Conservation (phyloP, 2,797 vertebrate genomes). For the Silurus lanzhouensis region DNA sequence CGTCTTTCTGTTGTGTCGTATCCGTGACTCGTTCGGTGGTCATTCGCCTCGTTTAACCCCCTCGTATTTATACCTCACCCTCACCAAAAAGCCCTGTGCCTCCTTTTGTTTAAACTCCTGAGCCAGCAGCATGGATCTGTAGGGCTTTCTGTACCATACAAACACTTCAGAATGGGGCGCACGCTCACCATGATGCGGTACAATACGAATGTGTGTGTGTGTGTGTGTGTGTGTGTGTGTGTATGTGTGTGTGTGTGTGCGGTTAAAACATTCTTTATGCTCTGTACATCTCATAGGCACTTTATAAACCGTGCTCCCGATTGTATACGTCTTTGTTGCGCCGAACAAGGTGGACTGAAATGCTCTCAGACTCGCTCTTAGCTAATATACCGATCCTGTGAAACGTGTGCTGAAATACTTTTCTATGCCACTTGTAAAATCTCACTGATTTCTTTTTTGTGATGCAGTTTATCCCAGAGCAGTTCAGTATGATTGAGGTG, state of each 20-base stretch:
- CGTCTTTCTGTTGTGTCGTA: background rate
- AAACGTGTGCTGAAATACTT: too few relatives aligned
- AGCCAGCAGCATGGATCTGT: conserved; percentile 32
- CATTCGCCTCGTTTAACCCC: conserved; percentile 23
- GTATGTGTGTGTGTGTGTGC: background rate
- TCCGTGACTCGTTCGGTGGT: conserved; percentile 8
- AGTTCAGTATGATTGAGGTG: too few relatives aligned
- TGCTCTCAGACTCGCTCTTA: too few relatives aligned
- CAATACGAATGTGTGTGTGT: background rate
- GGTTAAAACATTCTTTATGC: background rate
- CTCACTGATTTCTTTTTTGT: too few relatives aligned
- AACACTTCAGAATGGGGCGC: conserved; percentile 4
- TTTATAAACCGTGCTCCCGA: background rate
- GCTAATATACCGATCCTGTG: too few relatives aligned
- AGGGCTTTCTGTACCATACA: conserved; percentile 22
- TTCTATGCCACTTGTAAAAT: too few relatives aligned
- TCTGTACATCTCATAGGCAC: background rate
- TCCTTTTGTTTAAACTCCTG: conserved; percentile 45
- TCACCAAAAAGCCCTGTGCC: background rate
- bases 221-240: too few relatives aligned
- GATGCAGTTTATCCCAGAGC: too few relatives aligned
- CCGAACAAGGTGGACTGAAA: background rate
- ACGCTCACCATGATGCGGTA: conserved; percentile 8
- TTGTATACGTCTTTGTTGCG: background rate
- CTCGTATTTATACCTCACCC: conserved; percentile 32